Base-by-base conservation (phyloP, 2,888 invertebrate genomes). In the Physocephala rufipes region DNA sequence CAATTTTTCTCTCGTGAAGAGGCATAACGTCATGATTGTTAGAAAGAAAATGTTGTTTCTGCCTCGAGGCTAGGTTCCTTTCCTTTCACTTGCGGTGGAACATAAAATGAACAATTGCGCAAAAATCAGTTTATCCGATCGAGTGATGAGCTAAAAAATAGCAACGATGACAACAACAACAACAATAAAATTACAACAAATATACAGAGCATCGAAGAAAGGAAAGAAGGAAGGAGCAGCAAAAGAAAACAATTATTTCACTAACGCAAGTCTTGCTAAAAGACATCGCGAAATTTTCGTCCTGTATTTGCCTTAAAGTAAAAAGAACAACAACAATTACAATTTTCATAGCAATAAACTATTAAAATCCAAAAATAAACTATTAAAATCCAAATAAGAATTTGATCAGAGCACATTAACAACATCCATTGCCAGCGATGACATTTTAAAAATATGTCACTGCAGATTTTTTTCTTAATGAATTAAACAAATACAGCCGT, bases 401-500 rank as follows among this genome's bases (percentile, higher is more conserved):
- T 7, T 21, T 28, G 55, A 36, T 62, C 24, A 62, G 62, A 4
- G 26, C 19, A 65, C 53, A 53, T 55, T 66, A 55, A 9, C 21
- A 16, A 16, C 63, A 47, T 21, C 47, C 2, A 49, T 15, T 19
- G n/a, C 12, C 63, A n/a, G 63, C 63, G 19, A 15, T 24, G 15
- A 43, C 49, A 7, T n/a, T 49, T 49, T 36, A 24, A 49, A 51
- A 69, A 69, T 21, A 53, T 55, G 62, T 67, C 59, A 16, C 73
- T 74, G 65, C 43, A 73, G 74, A 73, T 74, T 76, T 76, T 74
- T 74, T 73, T 76, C 73, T 77, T 84, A 82, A 84, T 82, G 79
- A 78, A 70, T 76, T 78, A 47, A 70, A 81, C 76, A 83, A 84
- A 84, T 75, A 84, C 83, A 84, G 83, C 84, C 83, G 78, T 74